Conservation (phyloP, 2,797 vertebrate species). For the Vipera latastei region DNA sequence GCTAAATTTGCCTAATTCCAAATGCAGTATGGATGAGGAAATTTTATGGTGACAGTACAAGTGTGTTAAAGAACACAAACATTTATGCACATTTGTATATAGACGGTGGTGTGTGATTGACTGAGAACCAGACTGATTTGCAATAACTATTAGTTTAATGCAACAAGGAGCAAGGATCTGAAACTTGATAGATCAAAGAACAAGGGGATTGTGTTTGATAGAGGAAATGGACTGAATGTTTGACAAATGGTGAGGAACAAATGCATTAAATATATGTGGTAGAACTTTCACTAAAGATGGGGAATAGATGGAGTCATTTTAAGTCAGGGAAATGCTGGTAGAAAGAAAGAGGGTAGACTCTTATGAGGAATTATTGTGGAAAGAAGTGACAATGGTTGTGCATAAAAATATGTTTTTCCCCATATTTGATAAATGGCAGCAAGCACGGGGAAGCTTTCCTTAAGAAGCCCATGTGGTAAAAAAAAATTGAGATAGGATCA, state of each 20-base stretch:
- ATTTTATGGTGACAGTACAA: not conserved
- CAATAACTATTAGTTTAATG: not conserved
- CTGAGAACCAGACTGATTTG: not conserved
- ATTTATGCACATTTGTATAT: not conserved
- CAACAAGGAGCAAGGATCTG: not conserved
- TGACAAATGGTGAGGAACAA: not conserved
- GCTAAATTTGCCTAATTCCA: not conserved
- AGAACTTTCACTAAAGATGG: not conserved
- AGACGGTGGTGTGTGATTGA: not conserved
- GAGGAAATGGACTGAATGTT: not conserved
- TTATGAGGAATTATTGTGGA: not conserved
- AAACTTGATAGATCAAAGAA: not conserved
- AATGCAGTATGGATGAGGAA: not conserved
- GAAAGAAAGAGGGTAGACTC: not conserved
- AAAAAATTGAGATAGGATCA: no score
- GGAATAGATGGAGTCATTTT: not conserved
- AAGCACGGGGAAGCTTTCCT: no score
- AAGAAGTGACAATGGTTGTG: not conserved
- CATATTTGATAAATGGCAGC: not conserved
- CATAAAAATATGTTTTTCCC: not conserved
- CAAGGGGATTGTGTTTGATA: not conserved
- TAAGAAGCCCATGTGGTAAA: no score
- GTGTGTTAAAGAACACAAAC: not conserved
- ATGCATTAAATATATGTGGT: not conserved
- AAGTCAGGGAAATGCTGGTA: not conserved